phyloP scores from a whole-genome alignment of 2,113 vertebrate genomes.

The Loxodonta africana region DNA sequence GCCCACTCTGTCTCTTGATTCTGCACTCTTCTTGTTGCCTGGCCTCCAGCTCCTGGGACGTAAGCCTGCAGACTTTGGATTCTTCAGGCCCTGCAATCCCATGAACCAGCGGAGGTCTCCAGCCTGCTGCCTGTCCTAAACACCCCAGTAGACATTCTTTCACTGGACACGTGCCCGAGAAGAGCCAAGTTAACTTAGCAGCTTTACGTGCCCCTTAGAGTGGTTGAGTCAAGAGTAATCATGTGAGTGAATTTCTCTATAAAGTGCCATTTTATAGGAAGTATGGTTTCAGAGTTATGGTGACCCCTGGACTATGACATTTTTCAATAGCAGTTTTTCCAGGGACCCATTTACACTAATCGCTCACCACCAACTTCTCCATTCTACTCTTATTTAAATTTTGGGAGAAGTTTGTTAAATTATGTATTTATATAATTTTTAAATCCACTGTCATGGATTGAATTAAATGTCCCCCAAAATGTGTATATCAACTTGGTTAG shows the following conservation, averaged over 20 bases:
- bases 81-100: background rate
- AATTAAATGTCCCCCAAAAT: too few species aligned
- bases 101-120: background rate
- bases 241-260: background rate
- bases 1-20: background rate
- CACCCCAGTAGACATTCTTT: background rate
- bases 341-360: rapidly evolving
- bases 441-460: too few species aligned
- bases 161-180: rapidly evolving
- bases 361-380: too few species aligned
- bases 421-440: background rate
- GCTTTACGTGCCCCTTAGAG: rapidly evolving
- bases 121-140: background rate
- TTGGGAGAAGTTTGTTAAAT: background rate
- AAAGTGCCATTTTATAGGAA: background rate
- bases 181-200: rapidly evolving
- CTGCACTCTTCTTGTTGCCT: background rate
- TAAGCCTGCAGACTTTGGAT: background rate
- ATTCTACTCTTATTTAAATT: background rate
- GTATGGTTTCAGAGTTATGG: background rate
- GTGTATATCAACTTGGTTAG: too few species aligned
- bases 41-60: background rate
- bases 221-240: background rate
- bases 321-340: too few species aligned
- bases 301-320: rapidly evolving